phyloP scores from a whole-genome alignment of 2,888 invertebrate species.

The Nycteola revayana region DNA sequence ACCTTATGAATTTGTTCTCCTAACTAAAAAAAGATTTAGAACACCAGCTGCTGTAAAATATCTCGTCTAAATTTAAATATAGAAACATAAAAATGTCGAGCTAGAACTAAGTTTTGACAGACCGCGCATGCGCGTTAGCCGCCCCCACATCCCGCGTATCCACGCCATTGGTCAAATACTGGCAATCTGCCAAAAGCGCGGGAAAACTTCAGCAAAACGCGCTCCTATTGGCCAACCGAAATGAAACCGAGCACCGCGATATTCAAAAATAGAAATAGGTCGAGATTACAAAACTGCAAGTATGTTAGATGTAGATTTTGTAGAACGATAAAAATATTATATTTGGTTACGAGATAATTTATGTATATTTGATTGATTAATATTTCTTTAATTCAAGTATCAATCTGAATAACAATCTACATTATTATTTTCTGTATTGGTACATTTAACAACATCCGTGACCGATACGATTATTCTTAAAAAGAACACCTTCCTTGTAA shows the following conservation, averaged over 20 bases:
- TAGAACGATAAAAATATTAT: too few relatives aligned
- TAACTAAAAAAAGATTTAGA: conserved; percentile 15
- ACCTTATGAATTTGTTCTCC: conserved; percentile 3
- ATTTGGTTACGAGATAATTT: too few relatives aligned
- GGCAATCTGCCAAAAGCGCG: conserved; percentile 75
- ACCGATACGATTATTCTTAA: too few relatives aligned
- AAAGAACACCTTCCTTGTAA: too few relatives aligned
- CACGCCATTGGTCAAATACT: conserved; percentile 62
- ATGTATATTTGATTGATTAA: too few relatives aligned
- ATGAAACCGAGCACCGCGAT: conserved; percentile 79
- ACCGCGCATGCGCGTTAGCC: conserved; percentile 46
- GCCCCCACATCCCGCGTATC: conserved; percentile 58
- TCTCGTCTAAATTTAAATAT: conserved; percentile 43
- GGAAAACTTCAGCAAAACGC: conserved; percentile 57
- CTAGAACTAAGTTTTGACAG: conserved; percentile 40
- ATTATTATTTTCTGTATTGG: too few relatives aligned
- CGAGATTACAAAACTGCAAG: conserved; percentile 47
- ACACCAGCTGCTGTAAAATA: conserved; percentile 34
- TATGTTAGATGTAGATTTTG: neutral
- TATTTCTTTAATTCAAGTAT: too few relatives aligned
- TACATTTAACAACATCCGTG: too few relatives aligned
- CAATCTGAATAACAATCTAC: too few relatives aligned
- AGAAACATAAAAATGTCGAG: conserved; percentile 37
- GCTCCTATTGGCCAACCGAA: conserved; percentile 61
- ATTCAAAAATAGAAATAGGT: conserved; percentile 77